Conservation (phyloP, 2,888 invertebrate genomes). For the Gisinianus flammeolus region DNA sequence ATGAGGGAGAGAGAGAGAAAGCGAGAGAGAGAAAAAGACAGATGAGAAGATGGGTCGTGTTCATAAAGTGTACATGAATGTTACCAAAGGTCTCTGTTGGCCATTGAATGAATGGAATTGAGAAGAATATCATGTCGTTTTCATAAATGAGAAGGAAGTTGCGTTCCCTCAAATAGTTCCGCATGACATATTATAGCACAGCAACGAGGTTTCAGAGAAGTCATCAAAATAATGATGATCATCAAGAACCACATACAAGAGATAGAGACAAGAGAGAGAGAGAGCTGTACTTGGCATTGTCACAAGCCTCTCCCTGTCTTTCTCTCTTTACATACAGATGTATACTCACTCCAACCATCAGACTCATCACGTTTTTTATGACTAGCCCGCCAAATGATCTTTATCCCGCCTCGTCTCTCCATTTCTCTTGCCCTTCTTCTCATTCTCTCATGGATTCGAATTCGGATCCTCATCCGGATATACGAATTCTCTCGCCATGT, state of each 20-base stretch:
- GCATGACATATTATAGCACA: conserved; percentile 43
- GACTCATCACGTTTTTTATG: conserved; percentile 39
- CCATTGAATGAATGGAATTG: conserved; percentile 22
- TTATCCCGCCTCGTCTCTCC: conserved; percentile 32
- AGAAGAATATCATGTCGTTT: conserved; percentile 40
- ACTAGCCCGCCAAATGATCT: conserved; percentile 37
- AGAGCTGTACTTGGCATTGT: conserved; percentile 33
- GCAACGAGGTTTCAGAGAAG: conserved; percentile 41
- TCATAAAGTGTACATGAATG: conserved; percentile 30
- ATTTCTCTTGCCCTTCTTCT: conserved; percentile 7
- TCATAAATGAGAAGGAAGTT: conserved; percentile 42
- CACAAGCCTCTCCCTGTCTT: not conserved
- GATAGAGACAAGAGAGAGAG: not conserved
- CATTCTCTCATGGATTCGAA: not conserved
- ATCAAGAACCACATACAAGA: conserved; percentile 45
- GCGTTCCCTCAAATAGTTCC: conserved; percentile 33
- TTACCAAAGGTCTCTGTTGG: conserved; percentile 15
- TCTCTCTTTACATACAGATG: not conserved
- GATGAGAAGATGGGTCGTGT: conserved; percentile 29
- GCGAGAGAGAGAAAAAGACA: too few species aligned
- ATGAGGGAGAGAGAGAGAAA: too few species aligned
- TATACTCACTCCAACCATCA: conserved; percentile 1
- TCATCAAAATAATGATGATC: conserved; percentile 52
- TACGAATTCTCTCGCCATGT: not conserved
- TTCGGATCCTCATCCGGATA: not conserved